A percentile compares a stretch with the other conserved stretches of the same genome.
phyloP scores from a whole-genome alignment of 2,888 invertebrate genomes.

The Ormyrus labotus region DNA sequence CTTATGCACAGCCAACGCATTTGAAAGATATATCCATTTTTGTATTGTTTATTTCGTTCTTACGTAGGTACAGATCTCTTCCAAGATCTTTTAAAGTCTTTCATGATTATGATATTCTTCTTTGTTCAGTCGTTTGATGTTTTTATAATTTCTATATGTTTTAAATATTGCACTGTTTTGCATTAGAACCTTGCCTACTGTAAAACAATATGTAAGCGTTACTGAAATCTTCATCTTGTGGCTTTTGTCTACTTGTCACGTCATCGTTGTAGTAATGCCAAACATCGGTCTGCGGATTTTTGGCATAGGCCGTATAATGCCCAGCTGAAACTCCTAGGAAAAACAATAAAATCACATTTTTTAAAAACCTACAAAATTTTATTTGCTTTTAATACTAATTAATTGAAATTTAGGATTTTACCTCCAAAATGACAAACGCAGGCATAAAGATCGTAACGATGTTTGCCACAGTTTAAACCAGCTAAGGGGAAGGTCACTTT shows the following conservation, averaged over 20 bases:
- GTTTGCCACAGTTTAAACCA: constrained; percentile 77
- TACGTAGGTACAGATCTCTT: constrained; percentile 42
- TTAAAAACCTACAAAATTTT: background rate
- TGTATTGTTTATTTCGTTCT: constrained; percentile 46
- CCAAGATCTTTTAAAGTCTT: constrained; percentile 51
- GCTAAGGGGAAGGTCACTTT: constrained; percentile 80
- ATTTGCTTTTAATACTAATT: background rate
- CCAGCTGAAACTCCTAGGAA: constrained; percentile 79
- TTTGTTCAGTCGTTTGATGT: constrained; percentile 52
- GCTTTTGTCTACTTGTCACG: constrained; percentile 77
- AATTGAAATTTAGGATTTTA: constrained; percentile 61
- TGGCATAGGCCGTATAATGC: constrained; percentile 81
- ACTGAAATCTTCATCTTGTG: constrained; percentile 79
- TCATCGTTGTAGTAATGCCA: constrained; percentile 82
- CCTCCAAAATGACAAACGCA: constrained; percentile 82
- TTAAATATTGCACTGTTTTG: constrained; percentile 74
- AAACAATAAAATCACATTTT: background rate
- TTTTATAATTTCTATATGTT: constrained; percentile 31
- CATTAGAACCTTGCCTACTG: constrained; percentile 77
- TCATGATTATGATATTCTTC: constrained; percentile 36
- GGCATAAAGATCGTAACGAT: constrained; percentile 80
- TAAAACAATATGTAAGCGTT: constrained; percentile 82
- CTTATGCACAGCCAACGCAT: constrained; percentile 58
- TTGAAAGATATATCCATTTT: constrained; percentile 52
- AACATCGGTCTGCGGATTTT: constrained; percentile 77